These are phyloP conservation scores for Porites cylindrica DNA, from an alignment of 92 coral and sea anemone genomes.

Conservation along the genomic window DNA sequence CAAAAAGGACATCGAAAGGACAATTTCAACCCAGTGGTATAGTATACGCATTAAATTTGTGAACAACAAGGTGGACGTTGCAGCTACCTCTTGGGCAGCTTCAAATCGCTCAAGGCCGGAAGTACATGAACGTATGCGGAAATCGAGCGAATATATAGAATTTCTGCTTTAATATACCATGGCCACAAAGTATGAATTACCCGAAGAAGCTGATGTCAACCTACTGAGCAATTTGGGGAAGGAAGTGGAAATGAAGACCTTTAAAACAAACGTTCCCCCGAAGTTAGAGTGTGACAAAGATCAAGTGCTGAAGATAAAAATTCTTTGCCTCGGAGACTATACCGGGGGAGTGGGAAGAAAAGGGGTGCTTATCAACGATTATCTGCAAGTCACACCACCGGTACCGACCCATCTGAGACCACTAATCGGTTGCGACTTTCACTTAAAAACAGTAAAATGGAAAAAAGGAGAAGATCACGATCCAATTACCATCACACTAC, in stretches of 20 bases:
- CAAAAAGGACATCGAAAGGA: background rate
- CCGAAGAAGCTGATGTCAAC: conserved; percentile 38
- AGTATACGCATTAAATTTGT: too few species aligned
- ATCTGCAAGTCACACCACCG: conserved; percentile 39
- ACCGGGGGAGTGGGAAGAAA: conserved; percentile 44
- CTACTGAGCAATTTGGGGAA: conserved; percentile 25
- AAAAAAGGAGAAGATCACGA: background rate
- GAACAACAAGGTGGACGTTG: background rate
- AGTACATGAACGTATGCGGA: background rate
- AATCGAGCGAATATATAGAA: too few species aligned
- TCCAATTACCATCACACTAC: conserved; percentile 21
- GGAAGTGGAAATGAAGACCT: conserved; percentile 53
- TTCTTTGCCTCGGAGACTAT: conserved; percentile 69
- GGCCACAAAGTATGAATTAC: conserved; percentile 38
- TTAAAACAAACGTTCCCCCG: conserved; percentile 45
- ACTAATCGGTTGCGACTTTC: conserved; percentile 23
- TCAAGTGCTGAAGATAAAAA: conserved; percentile 9
- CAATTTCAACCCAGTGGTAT: background rate
- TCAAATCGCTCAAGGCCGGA: background rate
- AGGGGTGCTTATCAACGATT: conserved; percentile 61
- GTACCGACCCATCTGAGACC: background rate
- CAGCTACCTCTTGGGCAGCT: rapidly evolving
- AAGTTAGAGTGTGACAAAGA: background rate
- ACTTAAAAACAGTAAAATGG: conserved; percentile 23
- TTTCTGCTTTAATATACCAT: background rate